Percentiles rank a stretch among this genome's conserved stretches.
Evolutionary conservation across 2,888 invertebrate genomes (phyloP).

Genomic region (Pseudococcus viburni): DNA sequence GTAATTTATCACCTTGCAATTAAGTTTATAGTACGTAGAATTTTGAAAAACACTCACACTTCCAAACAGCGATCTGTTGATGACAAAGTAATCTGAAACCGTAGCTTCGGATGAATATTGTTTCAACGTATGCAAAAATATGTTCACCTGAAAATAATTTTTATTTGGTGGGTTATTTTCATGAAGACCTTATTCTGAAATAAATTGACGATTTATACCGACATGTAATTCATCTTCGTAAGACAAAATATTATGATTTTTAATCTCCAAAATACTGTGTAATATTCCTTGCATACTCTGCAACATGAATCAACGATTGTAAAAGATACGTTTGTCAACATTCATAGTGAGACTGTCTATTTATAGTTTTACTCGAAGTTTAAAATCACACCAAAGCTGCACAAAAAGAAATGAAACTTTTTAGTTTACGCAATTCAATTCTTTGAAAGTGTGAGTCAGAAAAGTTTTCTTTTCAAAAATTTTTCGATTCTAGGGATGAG

Average conservation of each 20-base stretch:
- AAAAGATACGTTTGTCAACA: background rate
- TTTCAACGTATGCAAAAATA: conserved; percentile 52
- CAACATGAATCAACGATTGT: background rate
- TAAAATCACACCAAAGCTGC: too few species aligned
- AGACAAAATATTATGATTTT: conserved; percentile 2
- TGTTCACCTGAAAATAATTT: conserved; percentile 47
- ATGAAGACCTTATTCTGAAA: background rate
- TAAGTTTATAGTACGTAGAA: background rate
- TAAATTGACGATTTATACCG: background rate
- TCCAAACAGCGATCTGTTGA: conserved; percentile 54
- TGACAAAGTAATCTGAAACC: conserved; percentile 50
- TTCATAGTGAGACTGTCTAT: background rate
- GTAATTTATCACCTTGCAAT: background rate
- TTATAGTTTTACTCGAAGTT: too few species aligned
- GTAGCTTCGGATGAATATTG: conserved; percentile 48
- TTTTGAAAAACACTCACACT: conserved; percentile 22
- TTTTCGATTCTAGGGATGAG: too few species aligned
- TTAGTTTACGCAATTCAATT: too few species aligned
- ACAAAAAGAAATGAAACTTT: too few species aligned
- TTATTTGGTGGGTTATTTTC: background rate
- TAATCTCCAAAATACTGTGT: conserved; percentile 9
- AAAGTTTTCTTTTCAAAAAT: too few species aligned
- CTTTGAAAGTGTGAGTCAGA: too few species aligned
- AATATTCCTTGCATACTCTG: conserved; percentile 48
- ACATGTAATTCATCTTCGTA: conserved; percentile 48